phyloP scores from a whole-genome alignment of 2,888 invertebrate genomes.

The Suillia variegata region DNA sequence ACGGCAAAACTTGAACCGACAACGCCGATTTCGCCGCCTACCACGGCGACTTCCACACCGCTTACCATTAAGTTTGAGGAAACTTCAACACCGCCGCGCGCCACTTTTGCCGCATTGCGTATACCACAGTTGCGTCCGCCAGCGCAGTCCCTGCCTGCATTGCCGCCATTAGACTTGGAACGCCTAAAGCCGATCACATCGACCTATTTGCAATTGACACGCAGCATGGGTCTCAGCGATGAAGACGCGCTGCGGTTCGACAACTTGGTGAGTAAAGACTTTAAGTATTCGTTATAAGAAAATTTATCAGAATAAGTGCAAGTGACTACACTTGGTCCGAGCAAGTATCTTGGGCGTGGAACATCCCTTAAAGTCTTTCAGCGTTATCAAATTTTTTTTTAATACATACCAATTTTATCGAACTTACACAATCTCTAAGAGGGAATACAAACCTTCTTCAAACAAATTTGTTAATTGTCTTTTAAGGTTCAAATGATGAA shows the following conservation, averaged over 20 bases:
- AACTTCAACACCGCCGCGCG: conserved; percentile 39
- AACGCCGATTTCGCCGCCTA: too few species aligned
- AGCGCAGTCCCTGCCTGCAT: conserved; percentile 21
- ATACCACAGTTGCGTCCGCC: conserved; percentile 38
- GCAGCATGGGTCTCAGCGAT: conserved; percentile 71
- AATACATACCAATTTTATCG: too few species aligned
- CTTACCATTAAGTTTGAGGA: conserved; percentile 38
- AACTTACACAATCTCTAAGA: too few species aligned
- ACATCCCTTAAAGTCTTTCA: not conserved
- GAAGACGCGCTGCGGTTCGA: conserved; percentile 68
- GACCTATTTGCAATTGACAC: conserved; percentile 84
- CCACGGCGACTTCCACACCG: conserved; percentile 34
- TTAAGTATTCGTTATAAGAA: conserved; percentile 57
- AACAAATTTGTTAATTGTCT: too few species aligned
- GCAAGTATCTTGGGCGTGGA: not conserved
- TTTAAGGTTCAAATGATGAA: too few species aligned
- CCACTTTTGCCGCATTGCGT: conserved; percentile 36
- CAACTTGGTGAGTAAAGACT: conserved; percentile 66
- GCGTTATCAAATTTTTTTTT: too few species aligned
- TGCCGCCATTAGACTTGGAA: conserved; percentile 52
- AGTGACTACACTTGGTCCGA: not conserved
- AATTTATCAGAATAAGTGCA: not conserved
- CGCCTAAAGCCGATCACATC: conserved; percentile 85
- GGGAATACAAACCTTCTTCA: too few species aligned
- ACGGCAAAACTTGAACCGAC: not conserved